Conservation (phyloP, 2,113 vertebrate species). For the Lates calcarifer region DNA sequence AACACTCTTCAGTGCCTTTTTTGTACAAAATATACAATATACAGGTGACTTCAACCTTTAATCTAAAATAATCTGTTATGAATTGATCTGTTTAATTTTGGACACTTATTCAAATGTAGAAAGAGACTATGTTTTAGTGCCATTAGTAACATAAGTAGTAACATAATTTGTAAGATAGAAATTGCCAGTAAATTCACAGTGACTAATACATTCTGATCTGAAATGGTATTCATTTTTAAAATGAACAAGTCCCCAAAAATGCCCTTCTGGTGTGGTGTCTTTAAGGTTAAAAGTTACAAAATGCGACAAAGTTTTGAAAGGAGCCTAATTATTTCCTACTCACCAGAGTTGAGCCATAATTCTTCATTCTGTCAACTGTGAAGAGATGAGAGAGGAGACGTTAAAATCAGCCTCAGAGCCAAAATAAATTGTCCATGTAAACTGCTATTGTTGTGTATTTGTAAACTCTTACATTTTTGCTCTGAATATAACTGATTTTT, state of each 20-base stretch:
- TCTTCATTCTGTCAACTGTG: no score
- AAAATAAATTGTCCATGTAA: background rate
- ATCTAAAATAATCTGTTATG: background rate
- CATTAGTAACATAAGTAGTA: background rate
- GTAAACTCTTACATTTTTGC: background rate
- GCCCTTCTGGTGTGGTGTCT: background rate
- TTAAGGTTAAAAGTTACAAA: background rate
- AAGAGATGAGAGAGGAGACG: no score
- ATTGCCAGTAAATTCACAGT: background rate
- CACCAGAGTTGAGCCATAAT: no score
- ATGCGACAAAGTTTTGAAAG: background rate
- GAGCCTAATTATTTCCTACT: background rate
- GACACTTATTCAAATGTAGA: no score
- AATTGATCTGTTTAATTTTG: background rate
- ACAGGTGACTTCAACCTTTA: background rate
- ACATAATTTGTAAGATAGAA: background rate
- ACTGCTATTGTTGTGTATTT: background rate
- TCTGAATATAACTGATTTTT: constrained; percentile 15
- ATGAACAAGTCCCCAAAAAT: background rate
- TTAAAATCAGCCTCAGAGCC: no score
- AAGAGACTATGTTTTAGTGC: background rate
- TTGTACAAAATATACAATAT: constrained; percentile 1
- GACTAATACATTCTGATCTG: background rate
- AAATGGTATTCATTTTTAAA: background rate
- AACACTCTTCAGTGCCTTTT: constrained; percentile 35